Base-by-base conservation (phyloP, 2,113 vertebrate species). In the Chiloscyllium plagiosum region DNA sequence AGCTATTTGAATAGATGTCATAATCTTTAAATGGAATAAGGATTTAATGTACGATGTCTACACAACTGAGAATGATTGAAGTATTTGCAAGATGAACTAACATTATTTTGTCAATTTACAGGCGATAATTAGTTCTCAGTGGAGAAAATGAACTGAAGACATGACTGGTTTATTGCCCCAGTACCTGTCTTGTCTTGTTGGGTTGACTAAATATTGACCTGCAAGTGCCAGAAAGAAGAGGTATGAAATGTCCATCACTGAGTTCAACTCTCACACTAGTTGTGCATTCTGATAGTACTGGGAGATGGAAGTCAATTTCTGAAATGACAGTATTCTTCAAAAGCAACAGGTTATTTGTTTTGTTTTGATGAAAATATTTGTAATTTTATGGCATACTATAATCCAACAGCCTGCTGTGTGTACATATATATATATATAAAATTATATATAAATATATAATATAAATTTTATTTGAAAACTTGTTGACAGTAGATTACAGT, bases 391-490 rank as follows among this genome's bases (percentile, higher is more conserved):
- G 94, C 94, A 95, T 95, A 68, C 33, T n/a, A 61, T 68, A 95
- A 76, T 26, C 69, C 68, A 72, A 70, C 69, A 95, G 94, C 68
- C 94, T 95, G 69, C 94, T 95, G 94, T 95, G 50, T 95, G 33
- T 95, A 50, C 29, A 72, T 95, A n/a, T 95, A 72, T 86, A 47
- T 85, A 50, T 90, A 90, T 47, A 72, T 26, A 86, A 22, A 86
- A 86, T 47, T 86, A 86, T 86, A 85, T 89, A 94, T 52, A 90
- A 61, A 94, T 95, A 95, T 95, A 95, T 94, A 70, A 95, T 95
- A 95, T 95, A 95, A 95, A 95, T 95, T 95, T 95, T 95, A 95
- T 70, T 95, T 95, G 94, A 95, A 12, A 72, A 95, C 22, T 90
- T 83, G 68, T 95, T 50, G 69, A 72, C 47, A 33, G 68, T 95